Evolutionary conservation across 2,888 invertebrate genomes (phyloP), one percentile per base, ranked within the genome.

Genomic region (Drosophila melanosoma): DNA sequence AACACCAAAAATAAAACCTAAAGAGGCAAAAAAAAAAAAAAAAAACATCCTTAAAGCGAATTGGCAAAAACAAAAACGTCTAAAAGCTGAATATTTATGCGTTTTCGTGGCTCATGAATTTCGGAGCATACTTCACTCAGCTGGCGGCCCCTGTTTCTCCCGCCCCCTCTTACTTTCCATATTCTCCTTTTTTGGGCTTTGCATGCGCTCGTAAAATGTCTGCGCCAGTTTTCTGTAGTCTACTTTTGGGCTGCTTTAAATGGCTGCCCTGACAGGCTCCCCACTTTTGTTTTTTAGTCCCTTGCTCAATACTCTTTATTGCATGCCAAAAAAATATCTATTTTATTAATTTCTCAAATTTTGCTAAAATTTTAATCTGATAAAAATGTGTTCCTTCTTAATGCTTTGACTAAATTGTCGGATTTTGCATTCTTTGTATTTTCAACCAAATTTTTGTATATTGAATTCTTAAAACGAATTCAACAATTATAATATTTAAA

Each of bases 81-180:
- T 58, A 74, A 75, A 71, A 66, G 59, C 84, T 77, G 77, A 76
- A 80, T 87, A 89, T 89, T 89, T 90, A 90, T 89, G 89, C 83
- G 89, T 87, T 87, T 84, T 80, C 64, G 85, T 77, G 87, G 79
- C 89, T 82, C 90, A 90, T 88, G 84, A 89, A 88, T 90, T 90
- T 90, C 74, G 77, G 74, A 89, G 85, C 80, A 85, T 76, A 77
- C 82, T 77, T 79, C 70, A 87, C 70, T 81, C 87, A 83, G 82
- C 70, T 78, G 68, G 63, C 48, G 38, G 61, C 56, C 35, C 52
- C 60, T 32, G 33, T 32, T 17, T 11, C 12, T 5, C 26, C 51
- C 40, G 26, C 36, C 20, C 51, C 40, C 26, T 42, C 45, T 33
- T 67, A 69, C 59, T 81, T 77, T 68, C 76, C 71, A 65, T 77